Percentiles rank a stretch among this genome's conserved stretches.
Evolutionary conservation across 2,113 vertebrate genomes (phyloP).

Genomic region (Chaetodon auriga): DNA sequence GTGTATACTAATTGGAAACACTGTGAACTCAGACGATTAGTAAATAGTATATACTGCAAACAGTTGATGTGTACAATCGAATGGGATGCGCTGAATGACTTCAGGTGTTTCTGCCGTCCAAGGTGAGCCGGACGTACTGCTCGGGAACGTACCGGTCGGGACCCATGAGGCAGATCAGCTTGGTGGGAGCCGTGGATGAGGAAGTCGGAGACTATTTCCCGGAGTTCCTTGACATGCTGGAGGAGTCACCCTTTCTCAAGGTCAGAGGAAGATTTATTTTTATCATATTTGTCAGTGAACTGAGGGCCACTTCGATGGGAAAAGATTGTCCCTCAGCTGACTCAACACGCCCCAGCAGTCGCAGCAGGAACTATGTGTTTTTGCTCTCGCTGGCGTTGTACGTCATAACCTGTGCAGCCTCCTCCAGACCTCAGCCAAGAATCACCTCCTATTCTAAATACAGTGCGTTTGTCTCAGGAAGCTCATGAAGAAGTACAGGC

Average conservation of each 20-base stretch:
- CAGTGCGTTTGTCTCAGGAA: not conserved
- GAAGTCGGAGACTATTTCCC: conserved; percentile 98
- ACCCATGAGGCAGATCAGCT: conserved; percentile 98
- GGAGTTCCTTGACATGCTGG: conserved; percentile 98
- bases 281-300: not conserved
- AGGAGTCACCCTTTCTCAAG: conserved; percentile 98
- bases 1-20: too few relatives aligned
- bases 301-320: not conserved
- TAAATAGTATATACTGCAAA: not conserved
- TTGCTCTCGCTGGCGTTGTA: not conserved
- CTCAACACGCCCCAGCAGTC: not conserved
- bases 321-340: not conserved
- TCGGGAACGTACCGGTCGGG: conserved; percentile 97
- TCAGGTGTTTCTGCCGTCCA: not conserved
- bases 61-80: not conserved
- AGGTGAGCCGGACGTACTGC: conserved; percentile 97
- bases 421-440: not conserved
- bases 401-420: not conserved
- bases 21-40: not conserved
- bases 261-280: conserved; percentile 74
- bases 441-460: not conserved
- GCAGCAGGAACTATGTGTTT: not conserved
- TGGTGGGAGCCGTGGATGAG: conserved; percentile 97
- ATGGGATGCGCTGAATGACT: not conserved
- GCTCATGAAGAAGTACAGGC: conserved; percentile 14